Conservation (phyloP, 2,888 invertebrate genomes). For the Helleia helle region DNA sequence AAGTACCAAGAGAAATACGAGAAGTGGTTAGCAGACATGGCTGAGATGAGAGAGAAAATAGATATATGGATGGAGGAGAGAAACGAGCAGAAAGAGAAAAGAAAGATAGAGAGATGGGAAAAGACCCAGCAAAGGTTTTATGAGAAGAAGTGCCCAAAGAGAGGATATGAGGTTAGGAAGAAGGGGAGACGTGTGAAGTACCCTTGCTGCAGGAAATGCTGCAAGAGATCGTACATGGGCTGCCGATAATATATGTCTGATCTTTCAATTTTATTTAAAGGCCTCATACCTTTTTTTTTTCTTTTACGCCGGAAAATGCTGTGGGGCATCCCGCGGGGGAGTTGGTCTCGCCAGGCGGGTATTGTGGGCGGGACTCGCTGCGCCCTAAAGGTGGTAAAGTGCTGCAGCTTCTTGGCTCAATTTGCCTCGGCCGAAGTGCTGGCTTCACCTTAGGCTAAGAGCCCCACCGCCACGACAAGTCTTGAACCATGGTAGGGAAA, state of each 20-base stretch:
- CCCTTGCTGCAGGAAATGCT: background rate
- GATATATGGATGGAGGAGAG: background rate
- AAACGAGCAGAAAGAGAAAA: background rate
- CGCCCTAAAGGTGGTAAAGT: too few species aligned
- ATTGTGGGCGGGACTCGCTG: too few species aligned
- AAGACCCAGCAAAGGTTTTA: background rate
- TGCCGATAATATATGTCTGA: background rate
- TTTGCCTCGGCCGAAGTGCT: too few species aligned
- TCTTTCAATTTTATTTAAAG: too few species aligned
- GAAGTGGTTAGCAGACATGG: background rate
- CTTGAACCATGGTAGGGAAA: too few species aligned
- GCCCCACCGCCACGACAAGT: too few species aligned
- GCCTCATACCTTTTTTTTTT: too few species aligned
- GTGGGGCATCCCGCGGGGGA: too few species aligned
- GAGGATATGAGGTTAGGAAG: background rate
- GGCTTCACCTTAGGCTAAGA: too few species aligned
- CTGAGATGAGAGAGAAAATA: background rate
- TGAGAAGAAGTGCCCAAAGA: background rate
- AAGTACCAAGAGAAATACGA: background rate
- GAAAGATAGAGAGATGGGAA: background rate
- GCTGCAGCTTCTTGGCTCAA: too few species aligned
- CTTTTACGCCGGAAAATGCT: too few species aligned
- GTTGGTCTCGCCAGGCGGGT: too few species aligned
- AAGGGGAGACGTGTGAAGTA: background rate
- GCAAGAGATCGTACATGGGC: background rate